phyloP scores from a whole-genome alignment of 2,113 vertebrate genomes.

The Rattus norvegicus region DNA sequence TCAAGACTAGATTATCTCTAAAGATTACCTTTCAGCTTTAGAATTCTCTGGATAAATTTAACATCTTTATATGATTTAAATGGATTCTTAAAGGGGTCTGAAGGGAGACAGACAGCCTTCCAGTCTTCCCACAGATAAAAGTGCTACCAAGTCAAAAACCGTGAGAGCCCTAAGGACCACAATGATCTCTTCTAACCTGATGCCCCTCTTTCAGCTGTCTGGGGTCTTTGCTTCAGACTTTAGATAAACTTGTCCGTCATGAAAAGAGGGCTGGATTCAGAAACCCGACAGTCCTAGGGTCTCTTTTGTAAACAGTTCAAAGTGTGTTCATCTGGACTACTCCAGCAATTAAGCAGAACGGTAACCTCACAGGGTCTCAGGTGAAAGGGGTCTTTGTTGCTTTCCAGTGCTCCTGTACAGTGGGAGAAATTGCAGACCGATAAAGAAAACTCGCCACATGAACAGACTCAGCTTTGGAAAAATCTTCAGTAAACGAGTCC shows the following conservation, averaged over 20 bases:
- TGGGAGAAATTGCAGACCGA: background rate
- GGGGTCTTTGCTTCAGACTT: background rate
- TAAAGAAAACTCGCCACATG: background rate
- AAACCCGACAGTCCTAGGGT: background rate
- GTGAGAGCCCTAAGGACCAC: background rate
- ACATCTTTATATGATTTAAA: background rate
- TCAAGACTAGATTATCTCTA: background rate
- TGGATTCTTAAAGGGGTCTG: background rate
- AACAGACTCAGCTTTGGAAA: background rate
- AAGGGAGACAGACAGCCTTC: background rate
- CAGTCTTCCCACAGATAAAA: slow-evolving; percentile 43
- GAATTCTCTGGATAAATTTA: slow-evolving; percentile 1
- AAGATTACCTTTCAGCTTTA: background rate
- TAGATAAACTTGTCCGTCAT: background rate
- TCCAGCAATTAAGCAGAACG: slow-evolving; percentile 25
- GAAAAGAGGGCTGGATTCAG: slow-evolving; percentile 8
- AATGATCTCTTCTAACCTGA: background rate
- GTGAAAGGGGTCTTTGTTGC: background rate
- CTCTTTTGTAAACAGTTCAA: slow-evolving; percentile 19
- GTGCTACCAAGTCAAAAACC: background rate
- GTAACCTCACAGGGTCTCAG: background rate
- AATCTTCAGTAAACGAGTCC: background rate
- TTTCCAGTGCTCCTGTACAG: background rate
- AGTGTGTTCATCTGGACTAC: slow-evolving; percentile 21
- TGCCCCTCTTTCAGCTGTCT: background rate